phyloP scores from a whole-genome alignment of 2,113 vertebrate genomes.

The Butastur rufipennis region DNA sequence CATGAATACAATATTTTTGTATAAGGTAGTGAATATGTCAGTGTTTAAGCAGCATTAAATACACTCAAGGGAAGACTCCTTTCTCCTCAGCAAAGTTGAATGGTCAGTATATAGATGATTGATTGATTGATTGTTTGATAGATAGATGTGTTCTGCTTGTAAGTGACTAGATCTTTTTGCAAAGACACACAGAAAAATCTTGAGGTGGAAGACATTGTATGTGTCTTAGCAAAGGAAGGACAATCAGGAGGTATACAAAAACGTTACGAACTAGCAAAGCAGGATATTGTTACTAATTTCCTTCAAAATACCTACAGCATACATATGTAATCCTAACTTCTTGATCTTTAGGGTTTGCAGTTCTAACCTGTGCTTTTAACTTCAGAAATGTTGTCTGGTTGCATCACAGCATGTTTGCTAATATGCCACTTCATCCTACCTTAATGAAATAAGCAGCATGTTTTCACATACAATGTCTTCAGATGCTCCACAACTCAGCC shows the following conservation, averaged over 20 bases:
- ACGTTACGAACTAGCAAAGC: not conserved
- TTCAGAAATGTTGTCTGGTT: not conserved
- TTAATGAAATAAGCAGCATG: not conserved
- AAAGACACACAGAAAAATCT: not conserved
- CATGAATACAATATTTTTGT: not conserved
- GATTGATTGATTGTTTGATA: no score
- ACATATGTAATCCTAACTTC: not conserved
- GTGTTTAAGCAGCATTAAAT: not conserved
- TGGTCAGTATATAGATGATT: not conserved
- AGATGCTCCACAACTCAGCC: not conserved
- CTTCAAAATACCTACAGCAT: not conserved
- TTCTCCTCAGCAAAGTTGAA: not conserved
- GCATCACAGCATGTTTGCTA: not conserved
- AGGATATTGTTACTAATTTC: not conserved
- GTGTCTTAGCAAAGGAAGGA: not conserved
- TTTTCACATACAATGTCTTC: not conserved
- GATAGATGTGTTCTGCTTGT: not conserved
- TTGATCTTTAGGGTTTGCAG: not conserved
- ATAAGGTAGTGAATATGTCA: not conserved
- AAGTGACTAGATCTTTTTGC: not conserved
- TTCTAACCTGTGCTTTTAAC: not conserved
- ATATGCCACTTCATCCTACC: not conserved
- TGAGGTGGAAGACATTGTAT: not conserved
- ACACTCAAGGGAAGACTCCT: not conserved
- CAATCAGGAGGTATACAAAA: not conserved